Evolutionary conservation across 2,888 invertebrate genomes (phyloP).

Genomic region (Drepana falcataria): DNA sequence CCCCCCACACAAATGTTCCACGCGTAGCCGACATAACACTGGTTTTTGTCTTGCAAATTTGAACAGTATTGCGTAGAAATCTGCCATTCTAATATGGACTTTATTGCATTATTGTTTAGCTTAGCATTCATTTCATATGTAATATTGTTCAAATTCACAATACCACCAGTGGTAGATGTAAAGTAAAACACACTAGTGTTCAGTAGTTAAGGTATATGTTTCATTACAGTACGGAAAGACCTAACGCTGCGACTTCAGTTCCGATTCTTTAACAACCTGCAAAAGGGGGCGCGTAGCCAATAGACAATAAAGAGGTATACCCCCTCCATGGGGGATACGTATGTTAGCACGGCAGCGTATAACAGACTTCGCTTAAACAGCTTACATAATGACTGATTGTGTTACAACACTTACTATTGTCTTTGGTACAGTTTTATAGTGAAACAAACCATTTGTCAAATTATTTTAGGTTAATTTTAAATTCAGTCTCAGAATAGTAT

Average conservation of each 20-base stretch:
- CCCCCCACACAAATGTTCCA: conserved; percentile 14
- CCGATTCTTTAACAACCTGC: conserved; percentile 96
- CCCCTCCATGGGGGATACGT: conserved; percentile 46
- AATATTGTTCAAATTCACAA: conserved; percentile 22
- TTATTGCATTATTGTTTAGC: too few species aligned
- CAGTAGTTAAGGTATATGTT: conserved; percentile 63
- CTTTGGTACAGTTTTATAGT: conserved; percentile 58
- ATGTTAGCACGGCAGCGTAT: conserved; percentile 66
- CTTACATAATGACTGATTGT: conserved; percentile 56
- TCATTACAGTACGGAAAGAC: conserved; percentile 95
- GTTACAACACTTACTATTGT: conserved; percentile 47
- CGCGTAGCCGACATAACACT: conserved; percentile 21
- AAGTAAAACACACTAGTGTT: conserved; percentile 27
- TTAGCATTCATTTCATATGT: too few species aligned
- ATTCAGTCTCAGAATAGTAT: too few species aligned
- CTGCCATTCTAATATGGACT: too few species aligned
- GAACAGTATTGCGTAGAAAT: too few species aligned
- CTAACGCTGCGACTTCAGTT: conserved; percentile 96
- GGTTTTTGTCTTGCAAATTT: conserved; percentile 25
- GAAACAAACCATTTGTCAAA: not conserved
- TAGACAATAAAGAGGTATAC: conserved; percentile 74
- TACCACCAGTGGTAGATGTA: conserved; percentile 16
- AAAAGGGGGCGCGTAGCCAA: conserved; percentile 92
- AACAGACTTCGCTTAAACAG: conserved; percentile 70
- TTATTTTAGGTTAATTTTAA: too few species aligned